phyloP scores from a whole-genome alignment of 2,797 vertebrate genomes.

The Danio aesculapii region DNA sequence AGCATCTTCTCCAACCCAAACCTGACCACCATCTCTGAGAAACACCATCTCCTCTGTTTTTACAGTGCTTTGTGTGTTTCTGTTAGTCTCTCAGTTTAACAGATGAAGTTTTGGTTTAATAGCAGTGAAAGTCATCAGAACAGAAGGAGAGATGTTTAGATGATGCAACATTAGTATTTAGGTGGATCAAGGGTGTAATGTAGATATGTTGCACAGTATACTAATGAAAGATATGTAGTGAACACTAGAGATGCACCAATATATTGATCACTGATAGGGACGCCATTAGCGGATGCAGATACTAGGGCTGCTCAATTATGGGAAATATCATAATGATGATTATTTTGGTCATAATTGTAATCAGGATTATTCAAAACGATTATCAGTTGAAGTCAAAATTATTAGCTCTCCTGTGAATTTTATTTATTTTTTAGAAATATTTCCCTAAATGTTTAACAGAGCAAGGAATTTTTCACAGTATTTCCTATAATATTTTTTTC shows the following conservation, averaged over 20 bases:
- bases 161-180: background rate
- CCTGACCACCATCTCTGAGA: background rate
- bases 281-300: too few relatives aligned
- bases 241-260: background rate
- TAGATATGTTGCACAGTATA: background rate
- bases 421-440: too few relatives aligned
- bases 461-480: too few relatives aligned
- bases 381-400: too few relatives aligned
- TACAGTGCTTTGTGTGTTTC: background rate
- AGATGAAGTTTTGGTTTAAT: slow-evolving; percentile 4
- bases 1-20: slow-evolving; percentile 1
- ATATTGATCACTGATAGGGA: too few relatives aligned
- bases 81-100: background rate
- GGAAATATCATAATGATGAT: too few relatives aligned
- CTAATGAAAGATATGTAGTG: background rate
- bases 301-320: too few relatives aligned
- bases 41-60: slow-evolving; percentile 4
- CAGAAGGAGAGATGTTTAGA: background rate
- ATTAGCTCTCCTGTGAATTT: too few relatives aligned
- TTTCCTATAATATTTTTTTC: too few relatives aligned
- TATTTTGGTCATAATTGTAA: too few relatives aligned
- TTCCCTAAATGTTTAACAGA: too few relatives aligned
- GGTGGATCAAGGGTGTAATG: background rate
- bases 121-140: background rate
- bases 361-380: too few relatives aligned